Evolutionary conservation across 2,797 vertebrate genomes (phyloP).

Genomic region (Hydrophis major): DNA sequence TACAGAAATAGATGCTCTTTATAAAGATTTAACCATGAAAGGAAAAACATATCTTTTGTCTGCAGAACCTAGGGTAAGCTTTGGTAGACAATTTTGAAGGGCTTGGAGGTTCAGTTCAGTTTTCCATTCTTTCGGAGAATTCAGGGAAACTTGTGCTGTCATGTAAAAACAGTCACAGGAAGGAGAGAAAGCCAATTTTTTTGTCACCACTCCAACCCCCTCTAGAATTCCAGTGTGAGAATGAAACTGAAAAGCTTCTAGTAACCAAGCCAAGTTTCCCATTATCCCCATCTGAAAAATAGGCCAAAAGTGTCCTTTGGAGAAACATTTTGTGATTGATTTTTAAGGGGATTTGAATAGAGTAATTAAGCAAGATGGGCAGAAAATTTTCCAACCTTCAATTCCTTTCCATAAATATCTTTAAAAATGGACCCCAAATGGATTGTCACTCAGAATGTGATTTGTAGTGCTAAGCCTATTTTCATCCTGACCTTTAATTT

Average conservation of each 20-base stretch:
- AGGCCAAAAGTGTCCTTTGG: not conserved
- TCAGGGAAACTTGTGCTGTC: not conserved
- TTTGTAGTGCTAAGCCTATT: not conserved
- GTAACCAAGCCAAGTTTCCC: not conserved
- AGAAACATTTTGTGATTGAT: not conserved
- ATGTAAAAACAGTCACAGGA: not conserved
- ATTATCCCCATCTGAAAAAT: not conserved
- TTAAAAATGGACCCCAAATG: not conserved
- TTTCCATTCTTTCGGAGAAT: not conserved
- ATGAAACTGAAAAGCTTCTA: not conserved
- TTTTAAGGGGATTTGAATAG: not conserved
- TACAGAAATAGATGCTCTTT: conserved; percentile 93
- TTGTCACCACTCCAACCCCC: not conserved
- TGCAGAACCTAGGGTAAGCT: conserved; percentile 85
- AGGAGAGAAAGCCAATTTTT: not conserved
- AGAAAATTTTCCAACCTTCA: not conserved
- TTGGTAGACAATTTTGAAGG: not conserved
- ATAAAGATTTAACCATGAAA: conserved; percentile 94
- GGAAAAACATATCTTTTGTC: conserved; percentile 91
- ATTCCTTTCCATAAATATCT: not conserved
- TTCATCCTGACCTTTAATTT: not conserved
- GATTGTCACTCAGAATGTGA: not conserved
- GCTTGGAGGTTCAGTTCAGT: not conserved
- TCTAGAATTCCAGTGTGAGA: not conserved
- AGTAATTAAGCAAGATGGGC: not conserved